Conservation (phyloP, 1,140 invertebrate genomes). For the Grapholita molesta region DNA sequence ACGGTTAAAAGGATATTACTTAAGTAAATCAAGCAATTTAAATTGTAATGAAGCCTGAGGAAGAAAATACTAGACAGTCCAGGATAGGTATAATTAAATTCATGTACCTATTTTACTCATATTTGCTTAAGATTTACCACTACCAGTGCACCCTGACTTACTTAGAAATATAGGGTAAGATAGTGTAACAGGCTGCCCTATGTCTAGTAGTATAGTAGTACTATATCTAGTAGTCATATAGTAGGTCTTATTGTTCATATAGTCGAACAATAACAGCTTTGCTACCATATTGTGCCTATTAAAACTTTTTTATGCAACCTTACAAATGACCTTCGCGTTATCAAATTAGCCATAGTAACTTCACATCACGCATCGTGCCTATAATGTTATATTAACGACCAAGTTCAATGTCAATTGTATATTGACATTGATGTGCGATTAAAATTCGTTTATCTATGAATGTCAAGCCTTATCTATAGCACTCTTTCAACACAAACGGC, state of each 20-base stretch:
- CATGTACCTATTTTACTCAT: no score
- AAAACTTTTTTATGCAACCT: no score
- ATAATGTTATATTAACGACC: conserved; percentile 1
- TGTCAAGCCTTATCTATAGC: conserved; percentile 9
- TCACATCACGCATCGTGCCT: conserved; percentile 3
- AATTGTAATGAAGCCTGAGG: neutral
- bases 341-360: conserved; percentile 11
- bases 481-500: conserved; percentile 2
- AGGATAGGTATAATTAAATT: neutral
- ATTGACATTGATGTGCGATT: conserved; percentile 17
- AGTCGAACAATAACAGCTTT: no score
- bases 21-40: neutral
- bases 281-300: neutral
- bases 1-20: conserved; percentile 15
- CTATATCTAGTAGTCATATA: no score
- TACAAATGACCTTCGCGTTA: neutral
- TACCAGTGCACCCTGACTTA: no score
- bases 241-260: no score
- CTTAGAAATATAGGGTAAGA: no score
- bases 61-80: neutral
- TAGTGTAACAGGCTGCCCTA: no score
- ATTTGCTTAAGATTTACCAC: no score
- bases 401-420: conserved; percentile 14
- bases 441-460: conserved; percentile 17
- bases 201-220: no score